A percentile compares a stretch with the other conserved stretches of the same genome.
Evolutionary conservation across 2,113 vertebrate genomes (phyloP).

Genomic region (Barbus barbus): DNA sequence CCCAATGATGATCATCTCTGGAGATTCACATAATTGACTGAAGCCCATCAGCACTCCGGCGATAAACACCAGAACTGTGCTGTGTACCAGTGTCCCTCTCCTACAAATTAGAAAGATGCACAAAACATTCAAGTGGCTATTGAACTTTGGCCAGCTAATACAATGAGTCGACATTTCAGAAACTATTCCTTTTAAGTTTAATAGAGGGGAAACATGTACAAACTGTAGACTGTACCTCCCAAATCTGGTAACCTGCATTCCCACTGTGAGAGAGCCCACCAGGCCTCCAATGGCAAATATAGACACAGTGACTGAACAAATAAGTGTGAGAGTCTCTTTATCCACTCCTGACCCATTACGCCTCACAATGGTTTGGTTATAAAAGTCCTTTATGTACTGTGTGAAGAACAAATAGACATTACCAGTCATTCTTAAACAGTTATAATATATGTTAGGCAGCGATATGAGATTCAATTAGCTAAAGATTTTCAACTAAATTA

Average conservation of each 20-base stretch:
- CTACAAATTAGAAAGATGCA: constrained; percentile 63
- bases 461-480: background rate
- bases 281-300: constrained; percentile 87
- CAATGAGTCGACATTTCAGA: background rate
- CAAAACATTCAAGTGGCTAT: background rate
- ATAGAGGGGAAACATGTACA: background rate
- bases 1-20: constrained; percentile 83
- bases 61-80: constrained; percentile 79
- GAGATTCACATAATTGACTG: constrained; percentile 74
- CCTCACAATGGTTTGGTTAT: constrained; percentile 76
- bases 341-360: constrained; percentile 64
- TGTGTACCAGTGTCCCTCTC: constrained; percentile 81
- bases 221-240: constrained; percentile 76
- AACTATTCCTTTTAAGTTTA: too few relatives aligned
- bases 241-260: constrained; percentile 77
- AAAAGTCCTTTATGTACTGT: constrained; percentile 89
- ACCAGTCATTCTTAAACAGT: background rate
- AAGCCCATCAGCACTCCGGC: constrained; percentile 81
- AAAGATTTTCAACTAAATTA: background rate
- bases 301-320: constrained; percentile 87
- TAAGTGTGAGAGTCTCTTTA: constrained; percentile 71
- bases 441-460: background rate
- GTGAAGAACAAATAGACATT: constrained; percentile 35
- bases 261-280: constrained; percentile 81
- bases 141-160: background rate